A percentile compares a stretch with the other conserved stretches of the same genome.
phyloP scores from a whole-genome alignment of 2,113 vertebrate species.

The Hemiscyllium ocellatum region DNA sequence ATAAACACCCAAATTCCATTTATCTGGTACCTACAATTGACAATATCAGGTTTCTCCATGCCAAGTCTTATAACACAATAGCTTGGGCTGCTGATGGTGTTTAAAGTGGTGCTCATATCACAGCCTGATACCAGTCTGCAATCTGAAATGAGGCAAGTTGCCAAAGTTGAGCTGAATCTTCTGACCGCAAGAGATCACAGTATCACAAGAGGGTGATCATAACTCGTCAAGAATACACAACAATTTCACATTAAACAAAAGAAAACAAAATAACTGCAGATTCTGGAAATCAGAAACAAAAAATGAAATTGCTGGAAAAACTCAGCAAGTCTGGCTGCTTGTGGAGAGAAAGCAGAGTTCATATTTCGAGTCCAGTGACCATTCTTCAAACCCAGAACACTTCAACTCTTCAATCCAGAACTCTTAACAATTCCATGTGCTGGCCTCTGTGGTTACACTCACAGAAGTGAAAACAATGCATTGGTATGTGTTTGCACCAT shows the following conservation, averaged over 20 bases:
- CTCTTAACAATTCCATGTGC: not conserved
- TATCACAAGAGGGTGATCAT: not conserved
- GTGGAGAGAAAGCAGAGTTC: no score
- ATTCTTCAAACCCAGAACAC: no score
- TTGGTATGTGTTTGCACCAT: no score
- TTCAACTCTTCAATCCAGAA: no score
- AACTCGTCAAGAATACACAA: not conserved
- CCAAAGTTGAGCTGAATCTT: not conserved
- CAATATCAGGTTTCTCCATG: not conserved
- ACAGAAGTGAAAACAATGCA: not conserved
- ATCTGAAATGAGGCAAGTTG: not conserved
- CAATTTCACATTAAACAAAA: not conserved
- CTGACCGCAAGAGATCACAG: not conserved
- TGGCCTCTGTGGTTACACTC: not conserved
- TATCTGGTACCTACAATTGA: not conserved
- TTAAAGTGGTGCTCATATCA: not conserved
- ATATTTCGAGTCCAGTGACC: no score
- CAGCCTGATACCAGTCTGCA: not conserved
- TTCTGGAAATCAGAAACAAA: no score
- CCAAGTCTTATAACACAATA: not conserved
- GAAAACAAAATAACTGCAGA: no score
- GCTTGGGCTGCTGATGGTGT: not conserved
- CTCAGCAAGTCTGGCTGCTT: no score
- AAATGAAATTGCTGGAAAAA: no score
- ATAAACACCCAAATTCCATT: not conserved